These are phyloP conservation scores for Paramisgurnus dabryanus DNA, from an alignment of 2,113 vertebrate species.

Conservation along the genomic window DNA sequence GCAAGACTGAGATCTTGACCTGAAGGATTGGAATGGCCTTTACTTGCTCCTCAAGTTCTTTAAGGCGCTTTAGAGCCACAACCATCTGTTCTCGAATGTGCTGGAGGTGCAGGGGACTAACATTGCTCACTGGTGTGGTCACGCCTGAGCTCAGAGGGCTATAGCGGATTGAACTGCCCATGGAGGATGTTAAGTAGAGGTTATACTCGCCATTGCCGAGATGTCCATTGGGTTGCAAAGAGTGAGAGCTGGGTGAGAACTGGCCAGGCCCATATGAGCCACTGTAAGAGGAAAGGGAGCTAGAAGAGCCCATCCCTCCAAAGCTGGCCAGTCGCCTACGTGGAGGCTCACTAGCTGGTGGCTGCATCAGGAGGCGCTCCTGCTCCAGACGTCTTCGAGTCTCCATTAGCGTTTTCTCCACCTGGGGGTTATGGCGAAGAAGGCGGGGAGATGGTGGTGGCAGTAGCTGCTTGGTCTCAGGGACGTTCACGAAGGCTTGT, in stretches of 20 bases:
- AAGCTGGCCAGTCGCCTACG: constrained; percentile 93
- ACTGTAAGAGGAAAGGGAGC: constrained; percentile 87
- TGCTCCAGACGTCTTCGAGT: constrained; percentile 91
- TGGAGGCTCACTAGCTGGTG: constrained; percentile 71
- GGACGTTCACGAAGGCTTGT: constrained; percentile 70
- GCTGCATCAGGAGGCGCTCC: constrained; percentile 87
- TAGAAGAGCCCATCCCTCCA: constrained; percentile 88
- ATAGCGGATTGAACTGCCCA: constrained; percentile 92
- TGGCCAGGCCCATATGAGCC: constrained; percentile 78
- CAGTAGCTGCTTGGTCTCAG: constrained; percentile 79
- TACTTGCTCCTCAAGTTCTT: constrained; percentile 93
- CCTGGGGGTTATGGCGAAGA: constrained; percentile 86
- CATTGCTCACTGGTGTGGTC: constrained; percentile 89
- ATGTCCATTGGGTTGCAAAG: constrained; percentile 81
- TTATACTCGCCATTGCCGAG: constrained; percentile 81
- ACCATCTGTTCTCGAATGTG: constrained; percentile 98
- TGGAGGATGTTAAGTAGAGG: constrained; percentile 78
- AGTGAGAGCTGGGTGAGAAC: constrained; percentile 71
- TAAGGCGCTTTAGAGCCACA: constrained; percentile 86
- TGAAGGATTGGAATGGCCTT: constrained; percentile 93
- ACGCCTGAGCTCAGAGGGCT: constrained; percentile 93
- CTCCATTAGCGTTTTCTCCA: constrained; percentile 98
- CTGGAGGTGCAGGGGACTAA: constrained; percentile 92
- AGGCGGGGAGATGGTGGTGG: constrained; percentile 87
- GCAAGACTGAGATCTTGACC: constrained; percentile 95